Percentiles rank a stretch among this genome's conserved stretches.
Evolutionary conservation across 1,140 invertebrate genomes (phyloP).

Genomic region (Hyphantria cunea): DNA sequence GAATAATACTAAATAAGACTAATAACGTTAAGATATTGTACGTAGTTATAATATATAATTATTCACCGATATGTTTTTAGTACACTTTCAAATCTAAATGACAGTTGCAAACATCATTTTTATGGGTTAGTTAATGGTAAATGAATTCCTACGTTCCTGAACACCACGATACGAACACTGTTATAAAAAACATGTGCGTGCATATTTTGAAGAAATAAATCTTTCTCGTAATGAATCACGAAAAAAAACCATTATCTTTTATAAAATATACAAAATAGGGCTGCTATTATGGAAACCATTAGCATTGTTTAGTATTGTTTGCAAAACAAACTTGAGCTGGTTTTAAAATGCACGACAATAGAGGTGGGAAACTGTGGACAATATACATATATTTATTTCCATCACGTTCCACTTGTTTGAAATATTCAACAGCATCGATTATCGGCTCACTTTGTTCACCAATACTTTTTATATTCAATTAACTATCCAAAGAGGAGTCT

Average conservation of each 20-base stretch:
- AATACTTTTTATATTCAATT: slow-evolving; percentile 71
- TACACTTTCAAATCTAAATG: too few relatives aligned
- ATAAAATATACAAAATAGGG: slow-evolving; percentile 25
- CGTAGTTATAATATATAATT: too few relatives aligned
- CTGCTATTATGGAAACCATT: slow-evolving; percentile 35
- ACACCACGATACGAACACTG: not conserved
- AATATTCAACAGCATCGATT: slow-evolving; percentile 75
- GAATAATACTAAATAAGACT: too few relatives aligned
- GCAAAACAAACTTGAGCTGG: slow-evolving; percentile 37
- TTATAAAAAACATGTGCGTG: not conserved
- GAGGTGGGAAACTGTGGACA: slow-evolving; percentile 20
- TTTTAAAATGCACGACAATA: slow-evolving; percentile 37
- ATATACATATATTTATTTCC: slow-evolving; percentile 44
- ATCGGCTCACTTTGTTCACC: slow-evolving; percentile 70
- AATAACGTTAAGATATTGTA: too few relatives aligned
- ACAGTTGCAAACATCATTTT: too few relatives aligned
- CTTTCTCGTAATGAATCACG: slow-evolving; percentile 10
- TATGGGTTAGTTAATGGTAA: too few relatives aligned
- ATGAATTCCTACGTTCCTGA: too few relatives aligned
- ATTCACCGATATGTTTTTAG: too few relatives aligned
- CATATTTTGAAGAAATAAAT: slow-evolving; percentile 7
- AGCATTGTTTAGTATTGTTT: slow-evolving; percentile 34
- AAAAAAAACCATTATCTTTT: slow-evolving; percentile 19
- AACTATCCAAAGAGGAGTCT: slow-evolving; percentile 42
- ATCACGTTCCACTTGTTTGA: slow-evolving; percentile 61